phyloP scores from a whole-genome alignment of 2,888 invertebrate genomes.

The Masnerella sp. region DNA sequence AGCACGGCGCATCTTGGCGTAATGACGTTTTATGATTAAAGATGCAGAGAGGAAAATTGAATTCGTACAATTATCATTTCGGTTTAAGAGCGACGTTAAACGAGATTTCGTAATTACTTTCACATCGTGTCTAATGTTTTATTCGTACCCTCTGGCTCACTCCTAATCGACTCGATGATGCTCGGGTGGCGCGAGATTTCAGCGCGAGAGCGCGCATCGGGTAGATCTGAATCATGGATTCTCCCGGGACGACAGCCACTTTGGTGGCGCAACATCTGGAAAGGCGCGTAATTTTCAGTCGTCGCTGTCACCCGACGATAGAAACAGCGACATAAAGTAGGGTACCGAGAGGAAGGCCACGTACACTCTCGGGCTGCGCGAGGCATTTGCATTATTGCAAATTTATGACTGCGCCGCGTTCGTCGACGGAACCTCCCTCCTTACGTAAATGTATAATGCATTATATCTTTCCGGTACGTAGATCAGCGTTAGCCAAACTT shows the following conservation, averaged over 20 bases:
- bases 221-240: slow-evolving; percentile 60
- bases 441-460: slow-evolving; percentile 75
- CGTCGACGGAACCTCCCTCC: slow-evolving; percentile 63
- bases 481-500: slow-evolving; percentile 75
- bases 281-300: slow-evolving; percentile 62
- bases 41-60: slow-evolving; percentile 47
- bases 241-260: slow-evolving; percentile 61
- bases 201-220: slow-evolving; percentile 51
- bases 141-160: slow-evolving; percentile 50
- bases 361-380: slow-evolving; percentile 62
- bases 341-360: slow-evolving; percentile 68
- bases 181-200: slow-evolving; percentile 55
- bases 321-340: slow-evolving; percentile 67
- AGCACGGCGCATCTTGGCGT: slow-evolving; percentile 19
- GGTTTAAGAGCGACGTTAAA: slow-evolving; percentile 53
- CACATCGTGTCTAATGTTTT: slow-evolving; percentile 60
- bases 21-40: slow-evolving; percentile 28
- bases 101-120: slow-evolving; percentile 58
- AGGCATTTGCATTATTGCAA: slow-evolving; percentile 76
- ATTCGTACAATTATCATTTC: slow-evolving; percentile 49
- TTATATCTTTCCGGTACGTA: slow-evolving; percentile 76
- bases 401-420: slow-evolving; percentile 73
- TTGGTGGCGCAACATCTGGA: slow-evolving; percentile 61
- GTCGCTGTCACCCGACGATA: slow-evolving; percentile 61
- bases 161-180: slow-evolving; percentile 56